Percentiles rank a stretch among this genome's conserved stretches.
phyloP scores from a whole-genome alignment of 2,797 vertebrate genomes.

The Rhabdophis nuchalis region DNA sequence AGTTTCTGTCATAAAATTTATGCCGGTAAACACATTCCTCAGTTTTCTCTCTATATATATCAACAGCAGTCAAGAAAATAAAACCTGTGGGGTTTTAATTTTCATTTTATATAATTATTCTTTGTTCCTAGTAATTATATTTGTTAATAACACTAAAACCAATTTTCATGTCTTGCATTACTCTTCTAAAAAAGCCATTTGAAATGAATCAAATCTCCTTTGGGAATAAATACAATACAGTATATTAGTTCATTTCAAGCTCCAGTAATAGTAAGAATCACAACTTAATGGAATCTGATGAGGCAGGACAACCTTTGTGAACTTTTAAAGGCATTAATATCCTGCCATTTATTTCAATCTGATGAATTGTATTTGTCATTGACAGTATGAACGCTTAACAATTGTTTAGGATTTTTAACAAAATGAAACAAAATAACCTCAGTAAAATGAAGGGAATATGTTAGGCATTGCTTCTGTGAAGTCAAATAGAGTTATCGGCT shows the following conservation, averaged over 20 bases:
- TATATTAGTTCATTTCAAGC: constrained; percentile 27
- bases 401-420: background rate
- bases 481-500: background rate
- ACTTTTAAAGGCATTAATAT: constrained; percentile 5
- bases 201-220: constrained; percentile 24
- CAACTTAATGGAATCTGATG: constrained; percentile 1
- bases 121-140: constrained; percentile 26
- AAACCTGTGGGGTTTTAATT: constrained; percentile 1
- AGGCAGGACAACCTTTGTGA: constrained; percentile 12
- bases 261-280: constrained; percentile 10
- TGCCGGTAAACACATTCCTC: background rate
- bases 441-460: background rate
- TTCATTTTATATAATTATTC: background rate
- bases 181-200: constrained; percentile 22
- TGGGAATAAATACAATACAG: constrained; percentile 19
- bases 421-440: background rate
- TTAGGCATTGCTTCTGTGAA: background rate
- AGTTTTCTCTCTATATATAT: constrained; percentile 17
- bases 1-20: background rate
- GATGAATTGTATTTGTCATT: constrained; percentile 20
- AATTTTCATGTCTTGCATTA: constrained; percentile 14
- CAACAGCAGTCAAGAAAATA: constrained; percentile 4
- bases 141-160: constrained; percentile 35
- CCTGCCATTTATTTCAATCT: constrained; percentile 11
- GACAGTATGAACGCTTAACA: constrained; percentile 4